Evolutionary conservation across 2,797 vertebrate species (phyloP).

Genomic region (Garrulus glandarius): DNA sequence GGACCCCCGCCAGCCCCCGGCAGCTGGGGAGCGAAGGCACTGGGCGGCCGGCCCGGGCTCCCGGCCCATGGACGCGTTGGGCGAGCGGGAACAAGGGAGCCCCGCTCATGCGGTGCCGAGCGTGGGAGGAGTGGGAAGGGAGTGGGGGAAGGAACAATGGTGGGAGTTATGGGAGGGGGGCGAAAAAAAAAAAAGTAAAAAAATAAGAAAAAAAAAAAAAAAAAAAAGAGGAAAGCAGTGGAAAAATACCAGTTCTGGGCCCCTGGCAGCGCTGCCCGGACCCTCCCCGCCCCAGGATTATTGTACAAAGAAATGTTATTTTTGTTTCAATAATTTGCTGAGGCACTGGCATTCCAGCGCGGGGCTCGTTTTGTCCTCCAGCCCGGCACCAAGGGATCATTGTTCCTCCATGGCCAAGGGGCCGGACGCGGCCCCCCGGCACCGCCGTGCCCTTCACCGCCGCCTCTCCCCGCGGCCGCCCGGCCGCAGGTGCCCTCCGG

Average conservation of each 20-base stretch:
- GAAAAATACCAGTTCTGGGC: slow-evolving; percentile 59
- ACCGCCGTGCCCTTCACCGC: neutral
- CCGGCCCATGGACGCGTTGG: slow-evolving; percentile 6
- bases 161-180: slow-evolving; percentile 38
- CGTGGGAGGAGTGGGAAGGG: slow-evolving; percentile 56
- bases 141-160: slow-evolving; percentile 48
- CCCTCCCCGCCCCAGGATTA: slow-evolving; percentile 60
- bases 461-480: neutral
- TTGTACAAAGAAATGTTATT: slow-evolving; percentile 68
- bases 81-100: slow-evolving; percentile 39
- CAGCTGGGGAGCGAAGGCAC: slow-evolving; percentile 24
- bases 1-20: slow-evolving; percentile 27
- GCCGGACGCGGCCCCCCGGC: neutral
- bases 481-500: neutral
- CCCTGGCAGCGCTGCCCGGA: slow-evolving; percentile 53
- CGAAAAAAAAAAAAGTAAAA: neutral
- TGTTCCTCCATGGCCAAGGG: slow-evolving; percentile 13
- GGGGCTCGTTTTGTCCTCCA: slow-evolving; percentile 36
- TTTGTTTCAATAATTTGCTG: slow-evolving; percentile 62
- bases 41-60: slow-evolving; percentile 38
- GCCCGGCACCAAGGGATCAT: slow-evolving; percentile 46
- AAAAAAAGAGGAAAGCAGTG: neutral
- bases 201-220: neutral
- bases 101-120: slow-evolving; percentile 41
- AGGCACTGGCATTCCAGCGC: slow-evolving; percentile 58